These are phyloP conservation scores for Temnopleurus reevesii DNA, from an alignment of 53 echinoderm and acorn worm genomes.

Conservation along the genomic window DNA sequence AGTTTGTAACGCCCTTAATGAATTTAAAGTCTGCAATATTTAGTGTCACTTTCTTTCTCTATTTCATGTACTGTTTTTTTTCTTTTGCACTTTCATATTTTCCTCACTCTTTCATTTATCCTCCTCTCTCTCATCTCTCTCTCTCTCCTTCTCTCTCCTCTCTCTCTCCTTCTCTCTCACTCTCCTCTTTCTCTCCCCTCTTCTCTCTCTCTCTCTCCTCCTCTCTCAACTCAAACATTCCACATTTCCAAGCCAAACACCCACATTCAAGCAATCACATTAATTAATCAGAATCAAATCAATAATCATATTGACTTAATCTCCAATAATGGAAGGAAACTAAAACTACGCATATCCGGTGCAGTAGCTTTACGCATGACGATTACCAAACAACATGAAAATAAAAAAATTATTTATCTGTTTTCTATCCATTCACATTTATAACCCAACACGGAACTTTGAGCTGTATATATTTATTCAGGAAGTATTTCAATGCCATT, in stretches of 20 bases:
- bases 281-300: neutral
- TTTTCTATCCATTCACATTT: conserved; percentile 8
- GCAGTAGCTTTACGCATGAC: neutral
- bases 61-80: neutral
- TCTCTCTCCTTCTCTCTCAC: neutral
- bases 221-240: too few relatives aligned
- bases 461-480: neutral
- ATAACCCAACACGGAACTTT: conserved; percentile 29
- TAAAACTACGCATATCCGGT: neutral
- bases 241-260: neutral
- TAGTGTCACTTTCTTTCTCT: neutral
- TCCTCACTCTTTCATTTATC: neutral
- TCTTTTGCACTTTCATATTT: neutral
- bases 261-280: neutral
- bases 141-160: neutral
- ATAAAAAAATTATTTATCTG: neutral
- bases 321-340: neutral
- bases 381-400: conserved; percentile 28
- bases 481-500: conserved; percentile 46
- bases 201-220: neutral
- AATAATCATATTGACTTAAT: neutral
- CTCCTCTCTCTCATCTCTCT: neutral
- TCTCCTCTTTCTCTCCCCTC: neutral
- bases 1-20: too few relatives aligned
- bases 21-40: too few relatives aligned